Conservation (phyloP, 2,888 invertebrate species). For the Meiosimyza decipiens region DNA sequence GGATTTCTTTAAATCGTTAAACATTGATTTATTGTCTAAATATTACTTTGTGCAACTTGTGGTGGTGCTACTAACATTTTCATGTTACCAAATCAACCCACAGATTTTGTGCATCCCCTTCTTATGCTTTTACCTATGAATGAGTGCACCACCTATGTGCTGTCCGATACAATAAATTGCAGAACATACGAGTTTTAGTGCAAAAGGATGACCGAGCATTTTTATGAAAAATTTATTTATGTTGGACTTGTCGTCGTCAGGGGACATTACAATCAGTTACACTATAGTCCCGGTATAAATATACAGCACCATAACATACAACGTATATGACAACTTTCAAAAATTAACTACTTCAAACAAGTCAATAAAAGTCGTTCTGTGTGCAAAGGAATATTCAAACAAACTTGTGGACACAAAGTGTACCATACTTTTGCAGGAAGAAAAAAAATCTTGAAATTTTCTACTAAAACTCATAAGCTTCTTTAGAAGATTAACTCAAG, state of each 20-base stretch:
- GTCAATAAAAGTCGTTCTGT: slow-evolving; percentile 41
- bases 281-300: background rate
- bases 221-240: slow-evolving; percentile 48
- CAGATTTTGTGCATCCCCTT: background rate
- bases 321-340: slow-evolving; percentile 39
- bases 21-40: too few relatives aligned
- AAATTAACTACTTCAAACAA: slow-evolving; percentile 44
- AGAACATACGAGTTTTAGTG: slow-evolving; percentile 20
- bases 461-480: too few relatives aligned
- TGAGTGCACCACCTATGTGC: slow-evolving; percentile 12
- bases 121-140: slow-evolving; percentile 3
- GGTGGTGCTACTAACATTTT: slow-evolving; percentile 36
- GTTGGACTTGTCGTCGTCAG: slow-evolving; percentile 8
- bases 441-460: too few relatives aligned
- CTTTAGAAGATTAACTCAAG: too few relatives aligned
- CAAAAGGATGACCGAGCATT: slow-evolving; percentile 45
- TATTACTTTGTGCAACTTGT: slow-evolving; percentile 39
- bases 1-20: too few relatives aligned
- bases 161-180: slow-evolving; percentile 42
- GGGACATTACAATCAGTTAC: slow-evolving; percentile 1
- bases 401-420: too few relatives aligned
- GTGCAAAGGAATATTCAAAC: slow-evolving; percentile 5
- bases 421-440: too few relatives aligned
- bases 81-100: slow-evolving; percentile 6
- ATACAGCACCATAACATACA: background rate